These are phyloP conservation scores for Boulengeromyrus knoepffleri DNA, from an alignment of 2,113 vertebrate genomes.

Conservation along the genomic window DNA sequence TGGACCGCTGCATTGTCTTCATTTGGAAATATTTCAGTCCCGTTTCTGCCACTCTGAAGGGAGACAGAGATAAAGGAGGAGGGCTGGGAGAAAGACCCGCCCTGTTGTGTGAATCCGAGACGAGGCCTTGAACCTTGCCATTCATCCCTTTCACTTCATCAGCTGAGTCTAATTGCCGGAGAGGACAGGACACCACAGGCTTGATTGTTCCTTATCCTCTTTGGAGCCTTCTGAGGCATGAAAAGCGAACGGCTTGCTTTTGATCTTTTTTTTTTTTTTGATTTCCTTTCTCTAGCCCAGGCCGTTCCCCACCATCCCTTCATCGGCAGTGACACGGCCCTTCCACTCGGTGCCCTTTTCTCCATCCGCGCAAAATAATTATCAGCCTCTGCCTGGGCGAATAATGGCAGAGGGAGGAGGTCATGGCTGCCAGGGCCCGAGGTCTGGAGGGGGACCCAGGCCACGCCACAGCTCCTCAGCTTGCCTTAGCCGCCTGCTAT, in stretches of 20 bases:
- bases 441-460: conserved; percentile 74
- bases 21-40: conserved; percentile 95
- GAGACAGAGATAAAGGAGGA: conserved; percentile 56
- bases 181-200: conserved; percentile 94
- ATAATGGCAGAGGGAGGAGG: conserved; percentile 90
- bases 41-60: conserved; percentile 71
- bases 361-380: conserved; percentile 97
- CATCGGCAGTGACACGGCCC: conserved; percentile 83
- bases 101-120: conserved; percentile 94
- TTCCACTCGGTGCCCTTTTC: conserved; percentile 79
- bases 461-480: conserved; percentile 67
- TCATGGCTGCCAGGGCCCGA: conserved; percentile 86
- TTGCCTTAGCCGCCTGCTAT: conserved; percentile 83
- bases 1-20: conserved; percentile 68
- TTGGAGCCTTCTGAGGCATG: conserved; percentile 98
- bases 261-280: conserved; percentile 71
- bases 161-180: conserved; percentile 99
- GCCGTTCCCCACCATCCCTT: conserved; percentile 54
- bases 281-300: conserved; percentile 3
- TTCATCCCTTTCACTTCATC: conserved; percentile 99
- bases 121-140: conserved; percentile 99
- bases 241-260: conserved; percentile 97
- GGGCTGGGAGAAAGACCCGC: conserved; percentile 67
- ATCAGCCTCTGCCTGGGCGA: conserved; percentile 95
- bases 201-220: conserved; percentile 98